Percentiles rank a stretch among this genome's conserved stretches.
These are phyloP conservation scores for Pterostichus madidus DNA, from an alignment of 2,888 invertebrate genomes.

Conservation along the genomic window DNA sequence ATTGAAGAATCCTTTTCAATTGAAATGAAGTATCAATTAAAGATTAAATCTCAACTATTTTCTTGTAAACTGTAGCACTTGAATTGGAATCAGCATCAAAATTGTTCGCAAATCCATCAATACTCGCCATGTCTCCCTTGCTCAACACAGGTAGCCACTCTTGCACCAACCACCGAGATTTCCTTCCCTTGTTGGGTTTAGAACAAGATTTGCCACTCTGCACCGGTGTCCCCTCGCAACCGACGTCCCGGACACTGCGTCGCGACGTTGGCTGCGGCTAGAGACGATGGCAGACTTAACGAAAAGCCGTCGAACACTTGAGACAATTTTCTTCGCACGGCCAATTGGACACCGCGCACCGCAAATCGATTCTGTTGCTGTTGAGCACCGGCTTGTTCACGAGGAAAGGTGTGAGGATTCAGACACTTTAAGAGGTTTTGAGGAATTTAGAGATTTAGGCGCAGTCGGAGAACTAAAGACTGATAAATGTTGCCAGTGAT, in stretches of 20 bases:
- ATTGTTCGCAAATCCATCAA: neutral
- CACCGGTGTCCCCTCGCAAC: constrained; percentile 32
- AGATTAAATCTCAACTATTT: too few relatives aligned
- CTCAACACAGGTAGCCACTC: constrained; percentile 63
- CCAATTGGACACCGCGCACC: constrained; percentile 57
- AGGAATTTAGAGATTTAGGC: constrained; percentile 38
- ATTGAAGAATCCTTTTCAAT: too few relatives aligned
- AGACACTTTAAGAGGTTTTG: constrained; percentile 26
- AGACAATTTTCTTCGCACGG: constrained; percentile 63
- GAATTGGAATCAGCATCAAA: too few relatives aligned
- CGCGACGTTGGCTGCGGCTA: neutral
- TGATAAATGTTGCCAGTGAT: neutral
- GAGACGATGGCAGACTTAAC: constrained; percentile 47
- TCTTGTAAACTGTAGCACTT: too few relatives aligned
- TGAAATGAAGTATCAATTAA: too few relatives aligned
- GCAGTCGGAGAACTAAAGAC: neutral
- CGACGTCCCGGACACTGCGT: constrained; percentile 19
- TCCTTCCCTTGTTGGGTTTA: constrained; percentile 35
- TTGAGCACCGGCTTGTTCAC: neutral
- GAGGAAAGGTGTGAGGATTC: constrained; percentile 26
- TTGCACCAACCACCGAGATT: constrained; percentile 31
- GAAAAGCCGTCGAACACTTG: constrained; percentile 61
- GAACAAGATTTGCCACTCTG: constrained; percentile 58
- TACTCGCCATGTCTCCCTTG: neutral
- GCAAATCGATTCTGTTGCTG: constrained; percentile 45